These are phyloP conservation scores for Eulemur rubriventer DNA, from an alignment of 2,797 vertebrate genomes.

Conservation along the genomic window DNA sequence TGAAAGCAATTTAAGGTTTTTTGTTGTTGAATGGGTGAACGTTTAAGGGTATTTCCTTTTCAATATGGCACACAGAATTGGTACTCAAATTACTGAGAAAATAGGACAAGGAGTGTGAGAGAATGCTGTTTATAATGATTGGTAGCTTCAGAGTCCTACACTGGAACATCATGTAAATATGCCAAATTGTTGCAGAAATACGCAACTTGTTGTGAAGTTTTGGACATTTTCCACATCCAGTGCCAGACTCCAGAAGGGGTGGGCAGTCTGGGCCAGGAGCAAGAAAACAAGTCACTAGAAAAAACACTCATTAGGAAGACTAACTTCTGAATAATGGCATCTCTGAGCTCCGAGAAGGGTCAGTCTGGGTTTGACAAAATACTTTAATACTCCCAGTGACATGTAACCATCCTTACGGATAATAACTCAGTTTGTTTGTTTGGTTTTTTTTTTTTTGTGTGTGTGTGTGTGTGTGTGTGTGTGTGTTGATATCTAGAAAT, in stretches of 20 bases:
- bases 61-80: background rate
- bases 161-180: background rate
- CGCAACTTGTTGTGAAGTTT: background rate
- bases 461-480: too few species aligned
- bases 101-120: background rate
- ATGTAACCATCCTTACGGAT: background rate
- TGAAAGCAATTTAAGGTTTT: background rate
- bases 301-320: background rate
- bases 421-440: background rate
- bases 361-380: background rate
- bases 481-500: background rate
- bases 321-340: background rate
- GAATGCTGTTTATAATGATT: background rate
- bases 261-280: background rate
- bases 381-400: background rate
- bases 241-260: background rate
- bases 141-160: background rate
- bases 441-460: background rate
- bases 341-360: background rate
- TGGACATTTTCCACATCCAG: background rate
- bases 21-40: background rate
- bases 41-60: background rate
- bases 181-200: background rate
- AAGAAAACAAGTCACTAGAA: slow-evolving; percentile 24
- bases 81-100: background rate